Percentiles rank a stretch among this genome's conserved stretches.
Conservation (phyloP, 2,888 invertebrate species). For the Colostygia pectinataria region DNA sequence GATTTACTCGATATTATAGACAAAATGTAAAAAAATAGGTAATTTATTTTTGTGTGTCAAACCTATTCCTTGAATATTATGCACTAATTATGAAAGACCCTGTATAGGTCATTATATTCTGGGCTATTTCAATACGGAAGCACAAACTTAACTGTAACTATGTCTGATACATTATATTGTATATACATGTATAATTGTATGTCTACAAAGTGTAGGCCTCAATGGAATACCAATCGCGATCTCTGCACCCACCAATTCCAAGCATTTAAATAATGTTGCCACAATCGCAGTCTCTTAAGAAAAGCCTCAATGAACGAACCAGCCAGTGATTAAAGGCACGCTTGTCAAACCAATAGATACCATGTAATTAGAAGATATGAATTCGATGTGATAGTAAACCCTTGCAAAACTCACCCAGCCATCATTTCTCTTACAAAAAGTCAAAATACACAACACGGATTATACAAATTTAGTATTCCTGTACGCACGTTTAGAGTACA, state of each 20-base stretch:
- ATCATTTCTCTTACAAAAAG: conserved; percentile 40
- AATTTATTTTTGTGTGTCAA: too few species aligned
- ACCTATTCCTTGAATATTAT: too few species aligned
- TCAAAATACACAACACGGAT: neutral
- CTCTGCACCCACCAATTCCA: conserved; percentile 9
- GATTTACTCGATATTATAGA: too few species aligned
- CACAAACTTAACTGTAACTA: too few species aligned
- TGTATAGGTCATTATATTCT: too few species aligned
- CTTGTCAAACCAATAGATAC: conserved; percentile 43
- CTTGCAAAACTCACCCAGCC: conserved; percentile 70
- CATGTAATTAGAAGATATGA: conserved; percentile 81
- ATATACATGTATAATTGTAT: too few species aligned
- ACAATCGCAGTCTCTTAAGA: conserved; percentile 16
- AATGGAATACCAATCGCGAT: conserved; percentile 5
- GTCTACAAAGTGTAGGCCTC: neutral
- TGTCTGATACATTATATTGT: too few species aligned
- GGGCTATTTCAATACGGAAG: too few species aligned
- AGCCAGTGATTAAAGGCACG: conserved; percentile 48
- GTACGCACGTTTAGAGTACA: neutral
- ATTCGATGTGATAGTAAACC: conserved; percentile 75
- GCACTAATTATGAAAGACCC: too few species aligned
- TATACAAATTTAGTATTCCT: neutral
- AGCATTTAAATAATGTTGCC: conserved; percentile 19
- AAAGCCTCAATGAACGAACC: conserved; percentile 27
- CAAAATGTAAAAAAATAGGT: too few species aligned